Base-by-base conservation (phyloP, 92 coral and sea anemone species). In the Phenganax stokvisi region DNA sequence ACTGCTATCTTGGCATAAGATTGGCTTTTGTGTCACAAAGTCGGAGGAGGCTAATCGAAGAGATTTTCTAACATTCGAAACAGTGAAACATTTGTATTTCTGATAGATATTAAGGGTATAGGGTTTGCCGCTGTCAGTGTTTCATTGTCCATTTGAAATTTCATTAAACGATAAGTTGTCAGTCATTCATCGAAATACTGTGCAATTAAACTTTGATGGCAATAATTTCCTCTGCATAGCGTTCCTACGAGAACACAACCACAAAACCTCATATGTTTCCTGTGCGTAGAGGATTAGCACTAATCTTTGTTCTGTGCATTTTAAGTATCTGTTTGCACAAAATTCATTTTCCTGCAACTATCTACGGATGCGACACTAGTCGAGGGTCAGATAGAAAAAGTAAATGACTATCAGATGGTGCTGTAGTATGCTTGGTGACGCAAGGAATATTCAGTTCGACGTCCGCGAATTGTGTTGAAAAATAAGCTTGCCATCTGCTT, bases 101-200 rank as follows among this genome's bases (percentile, higher is more conserved):
- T 68, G 73, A 37, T 17, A 10, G 73, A 68, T 16, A 68, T 68
- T 68, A 61, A 9, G 12, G 37, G 16, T 68, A 44, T 17, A 66
- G 9, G 12, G 57, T 75, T 17, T 56, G 51, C 53, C 52, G 80
- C 63, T 16, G 37, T 12, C 56, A 56, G 44, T 54, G n/a, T 73
- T 13, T 54, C 58, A 59, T 9, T 59, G 70, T 57, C 70, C 44
- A 52, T 44, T 59, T 30, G 54, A 76, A 76, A 76, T 76, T 68
- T 76, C 81, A 76, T 76, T 76, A 59, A 30, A 76, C 57, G 81
- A 76, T 57, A 76, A 75, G 57, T 76, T 76, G 81, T 76, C 81
- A 30, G 63, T 75, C 80, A 75, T 65, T 76, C 70, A 57, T 44
- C 81, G 54, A 57, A 76, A 76, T 76, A 76, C 51, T 44, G 9